These are phyloP conservation scores for Mobula hypostoma DNA, from an alignment of 2,113 vertebrate species.

Conservation along the genomic window DNA sequence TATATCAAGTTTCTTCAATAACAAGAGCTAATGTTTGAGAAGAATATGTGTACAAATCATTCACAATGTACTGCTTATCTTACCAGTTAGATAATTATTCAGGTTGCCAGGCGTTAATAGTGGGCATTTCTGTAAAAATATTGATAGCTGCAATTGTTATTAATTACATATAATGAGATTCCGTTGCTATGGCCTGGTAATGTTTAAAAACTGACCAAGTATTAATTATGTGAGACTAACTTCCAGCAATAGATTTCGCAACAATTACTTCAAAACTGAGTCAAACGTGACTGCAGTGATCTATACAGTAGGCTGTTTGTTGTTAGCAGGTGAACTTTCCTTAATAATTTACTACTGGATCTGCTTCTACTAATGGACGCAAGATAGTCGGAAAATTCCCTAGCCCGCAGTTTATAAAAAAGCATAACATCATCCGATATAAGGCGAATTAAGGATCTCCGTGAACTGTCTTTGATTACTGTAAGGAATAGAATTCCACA, in stretches of 20 bases:
- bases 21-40: neutral
- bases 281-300: neutral
- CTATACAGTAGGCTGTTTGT: neutral
- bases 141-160: neutral
- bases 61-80: neutral
- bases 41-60: neutral
- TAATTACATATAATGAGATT: neutral
- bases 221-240: neutral
- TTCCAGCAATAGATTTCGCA: neutral
- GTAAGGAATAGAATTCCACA: neutral
- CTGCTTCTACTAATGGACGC: neutral
- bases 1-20: neutral
- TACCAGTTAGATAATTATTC: neutral
- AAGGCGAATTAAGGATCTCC: neutral
- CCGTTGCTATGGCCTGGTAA: neutral
- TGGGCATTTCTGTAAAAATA: neutral
- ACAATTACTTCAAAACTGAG: neutral
- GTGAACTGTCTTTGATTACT: neutral
- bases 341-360: neutral
- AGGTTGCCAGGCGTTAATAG: neutral
- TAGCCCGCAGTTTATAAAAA: neutral
- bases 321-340: neutral
- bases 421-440: neutral
- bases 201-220: neutral
- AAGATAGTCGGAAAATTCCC: neutral